phyloP scores from a whole-genome alignment of 2,888 invertebrate species.

The Helobdella robusta region DNA sequence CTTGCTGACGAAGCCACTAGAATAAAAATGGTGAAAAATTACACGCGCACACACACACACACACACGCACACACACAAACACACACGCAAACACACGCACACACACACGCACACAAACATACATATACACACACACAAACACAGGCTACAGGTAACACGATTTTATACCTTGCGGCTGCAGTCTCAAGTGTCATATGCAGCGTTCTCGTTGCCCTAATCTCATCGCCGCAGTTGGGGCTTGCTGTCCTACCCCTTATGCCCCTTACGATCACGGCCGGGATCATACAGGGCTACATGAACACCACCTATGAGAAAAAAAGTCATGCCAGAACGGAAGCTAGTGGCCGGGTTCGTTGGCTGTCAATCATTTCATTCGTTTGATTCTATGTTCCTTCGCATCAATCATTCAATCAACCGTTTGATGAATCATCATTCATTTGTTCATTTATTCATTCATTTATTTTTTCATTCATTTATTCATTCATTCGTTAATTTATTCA shows the following conservation, averaged over 20 bases:
- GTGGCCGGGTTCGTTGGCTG: constrained; percentile 23
- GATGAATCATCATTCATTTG: no score
- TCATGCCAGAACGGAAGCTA: constrained; percentile 27
- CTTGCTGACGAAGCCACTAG: constrained; percentile 48
- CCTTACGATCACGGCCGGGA: constrained; percentile 47
- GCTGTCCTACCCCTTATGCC: constrained; percentile 55
- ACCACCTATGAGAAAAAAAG: constrained; percentile 30
- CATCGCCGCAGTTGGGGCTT: constrained; percentile 55
- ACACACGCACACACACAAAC: not conserved
- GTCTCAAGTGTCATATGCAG: constrained; percentile 44
- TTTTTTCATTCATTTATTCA: not conserved
- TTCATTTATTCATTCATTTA: not conserved
- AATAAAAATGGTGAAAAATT: constrained; percentile 45
- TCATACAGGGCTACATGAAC: constrained; percentile 37
- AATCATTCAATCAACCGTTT: not conserved
- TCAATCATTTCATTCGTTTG: not conserved
- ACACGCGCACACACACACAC: not conserved
- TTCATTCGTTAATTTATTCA: not conserved
- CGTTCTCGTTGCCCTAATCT: constrained; percentile 49
- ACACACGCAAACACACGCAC: not conserved
- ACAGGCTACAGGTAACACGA: constrained; percentile 50
- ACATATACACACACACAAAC: no score
- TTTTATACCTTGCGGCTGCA: constrained; percentile 48
- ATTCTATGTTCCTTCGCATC: not conserved
- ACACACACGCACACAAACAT: not conserved